These are phyloP conservation scores for Amia ocellicauda DNA, from an alignment of 2,113 vertebrate species.

Conservation along the genomic window DNA sequence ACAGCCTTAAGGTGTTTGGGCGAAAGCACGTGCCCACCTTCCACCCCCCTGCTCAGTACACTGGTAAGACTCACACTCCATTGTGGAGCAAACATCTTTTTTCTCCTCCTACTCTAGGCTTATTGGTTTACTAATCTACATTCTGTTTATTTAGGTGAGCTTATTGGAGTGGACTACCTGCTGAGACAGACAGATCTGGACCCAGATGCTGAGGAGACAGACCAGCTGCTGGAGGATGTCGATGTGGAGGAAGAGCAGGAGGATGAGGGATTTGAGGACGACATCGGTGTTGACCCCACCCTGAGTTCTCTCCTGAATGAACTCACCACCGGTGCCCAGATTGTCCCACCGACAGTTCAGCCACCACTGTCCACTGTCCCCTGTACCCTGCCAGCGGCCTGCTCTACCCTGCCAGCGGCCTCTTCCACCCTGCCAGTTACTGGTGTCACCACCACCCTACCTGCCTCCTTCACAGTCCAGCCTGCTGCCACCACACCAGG, in stretches of 20 bases:
- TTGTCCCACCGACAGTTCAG: no score
- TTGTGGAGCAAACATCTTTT: no score
- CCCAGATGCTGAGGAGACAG: not conserved
- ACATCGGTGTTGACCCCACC: not conserved
- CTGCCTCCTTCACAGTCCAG: no score
- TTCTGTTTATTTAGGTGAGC: slow-evolving; percentile 10
- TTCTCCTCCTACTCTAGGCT: no score
- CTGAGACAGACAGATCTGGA: slow-evolving; percentile 8
- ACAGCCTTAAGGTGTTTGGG: no score
- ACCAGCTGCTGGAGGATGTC: not conserved
- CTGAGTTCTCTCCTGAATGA: not conserved
- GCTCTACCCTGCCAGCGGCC: no score
- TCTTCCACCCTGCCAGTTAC: no score
- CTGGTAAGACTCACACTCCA: slow-evolving; percentile 2
- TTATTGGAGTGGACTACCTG: slow-evolving; percentile 8
- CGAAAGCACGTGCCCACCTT: no score
- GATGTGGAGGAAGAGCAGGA: not conserved
- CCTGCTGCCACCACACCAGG: no score
- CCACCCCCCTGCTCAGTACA: not conserved
- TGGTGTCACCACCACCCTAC: no score
- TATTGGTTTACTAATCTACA: not conserved
- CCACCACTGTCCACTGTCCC: no score
- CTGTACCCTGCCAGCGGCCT: no score
- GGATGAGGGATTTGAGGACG: slow-evolving; percentile 1
- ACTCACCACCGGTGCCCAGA: not conserved